phyloP scores from a whole-genome alignment of 2,888 invertebrate species.

The Lasioglossum figueresi region DNA sequence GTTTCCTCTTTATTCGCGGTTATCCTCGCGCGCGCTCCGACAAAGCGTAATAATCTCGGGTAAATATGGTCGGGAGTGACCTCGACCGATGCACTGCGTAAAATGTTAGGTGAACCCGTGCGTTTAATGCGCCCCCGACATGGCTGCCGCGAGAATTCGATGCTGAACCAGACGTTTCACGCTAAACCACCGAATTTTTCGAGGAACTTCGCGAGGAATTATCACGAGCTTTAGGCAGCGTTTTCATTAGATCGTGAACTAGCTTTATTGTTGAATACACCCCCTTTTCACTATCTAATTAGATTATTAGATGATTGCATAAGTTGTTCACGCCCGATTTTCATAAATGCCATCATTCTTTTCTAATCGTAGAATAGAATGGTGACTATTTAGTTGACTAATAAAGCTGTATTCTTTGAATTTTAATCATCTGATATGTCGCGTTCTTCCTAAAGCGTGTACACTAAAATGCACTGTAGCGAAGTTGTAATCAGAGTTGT shows the following conservation, averaged over 20 bases:
- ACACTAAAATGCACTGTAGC: background rate
- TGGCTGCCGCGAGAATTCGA: background rate
- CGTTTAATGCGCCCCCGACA: slow-evolving; percentile 1
- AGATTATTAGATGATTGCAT: too few species aligned
- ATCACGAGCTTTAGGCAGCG: background rate
- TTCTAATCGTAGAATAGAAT: too few species aligned
- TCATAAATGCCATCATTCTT: too few species aligned
- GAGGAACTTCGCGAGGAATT: background rate
- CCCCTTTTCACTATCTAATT: too few species aligned
- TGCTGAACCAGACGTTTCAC: background rate
- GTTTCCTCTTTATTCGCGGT: slow-evolving; percentile 4
- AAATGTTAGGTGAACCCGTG: slow-evolving; percentile 1
- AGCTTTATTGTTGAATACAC: background rate
- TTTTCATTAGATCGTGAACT: background rate
- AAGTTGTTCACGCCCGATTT: too few species aligned
- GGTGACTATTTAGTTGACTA: too few species aligned
- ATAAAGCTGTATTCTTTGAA: too few species aligned
- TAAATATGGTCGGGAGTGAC: slow-evolving; percentile 43
- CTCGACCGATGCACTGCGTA: slow-evolving; percentile 9
- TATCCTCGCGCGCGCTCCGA: slow-evolving; percentile 3
- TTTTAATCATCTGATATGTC: too few species aligned
- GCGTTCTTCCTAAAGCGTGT: too few species aligned
- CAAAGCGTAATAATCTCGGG: slow-evolving; percentile 42
- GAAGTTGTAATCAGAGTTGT: background rate
- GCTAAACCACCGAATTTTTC: background rate